Base-by-base conservation (phyloP, 1,140 invertebrate species). In the Sarcophaga peregrina region DNA sequence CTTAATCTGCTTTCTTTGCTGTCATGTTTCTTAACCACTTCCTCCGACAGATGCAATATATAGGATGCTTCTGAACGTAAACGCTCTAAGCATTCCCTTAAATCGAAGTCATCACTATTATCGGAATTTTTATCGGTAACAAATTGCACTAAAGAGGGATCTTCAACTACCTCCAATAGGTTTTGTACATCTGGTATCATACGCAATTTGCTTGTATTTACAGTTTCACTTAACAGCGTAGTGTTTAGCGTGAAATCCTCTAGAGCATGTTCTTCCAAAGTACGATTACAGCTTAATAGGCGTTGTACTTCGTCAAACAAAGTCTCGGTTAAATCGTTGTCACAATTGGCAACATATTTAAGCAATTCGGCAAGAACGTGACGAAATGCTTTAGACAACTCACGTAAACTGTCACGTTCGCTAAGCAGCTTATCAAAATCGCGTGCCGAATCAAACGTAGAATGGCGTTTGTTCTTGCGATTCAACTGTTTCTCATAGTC, bases 241-340 rank as follows among this genome's bases (percentile, higher is more conserved):
- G 87, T 86, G 15, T 86, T 85, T 17, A 86, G 85, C 11, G 87
- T 80, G 0, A 86, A 85, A 5, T 85, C 82, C 46, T 88, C 87
- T 54, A 86, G 46, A 8, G 87, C 85, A 8, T 88, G 87, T 25
- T 83, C 85, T 48, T 89, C 88, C 4, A 86, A 85, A 46, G 84
- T 88, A 17, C 88, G 88, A 81, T 85, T 88, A 2, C 86, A 84
- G 5, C 85, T 76, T 4, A 87, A 11, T 2, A 89, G 84, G 46
- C 88, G 87, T 37, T 90, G 89, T 81, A 95, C 91, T 86, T 95
- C 93, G 52, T 92, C 93, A 0, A 95, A 92, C 17, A 96, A 88
- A 1, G 94, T 95, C 78, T 93, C 94, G 88, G 95, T 96, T 8
- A 96, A 88, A 90, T 95, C 95, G 86, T 95, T 94, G 90, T 96